A percentile compares a stretch with the other conserved stretches of the same genome.
Conservation (phyloP, 2,888 invertebrate species). For the Mesorhabditis sp. region DNA sequence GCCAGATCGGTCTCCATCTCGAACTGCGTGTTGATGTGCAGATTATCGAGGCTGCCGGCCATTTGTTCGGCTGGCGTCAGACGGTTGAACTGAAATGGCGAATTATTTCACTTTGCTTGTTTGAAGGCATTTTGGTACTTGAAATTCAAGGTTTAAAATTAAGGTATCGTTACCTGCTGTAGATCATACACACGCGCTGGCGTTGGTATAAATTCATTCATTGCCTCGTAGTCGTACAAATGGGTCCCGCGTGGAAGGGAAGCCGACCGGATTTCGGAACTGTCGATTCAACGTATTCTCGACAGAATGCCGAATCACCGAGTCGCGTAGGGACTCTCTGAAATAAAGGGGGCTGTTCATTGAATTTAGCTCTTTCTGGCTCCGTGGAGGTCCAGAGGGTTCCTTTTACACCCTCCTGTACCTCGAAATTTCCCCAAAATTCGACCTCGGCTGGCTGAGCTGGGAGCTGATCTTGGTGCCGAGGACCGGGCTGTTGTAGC, state of each 20-base stretch:
- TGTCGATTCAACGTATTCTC: conserved; percentile 27
- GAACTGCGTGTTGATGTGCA: conserved; percentile 18
- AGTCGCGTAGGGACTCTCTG: conserved; percentile 36
- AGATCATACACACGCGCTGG: background rate
- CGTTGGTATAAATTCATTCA: conserved; percentile 6
- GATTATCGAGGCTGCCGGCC: conserved; percentile 33
- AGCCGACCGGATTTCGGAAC: conserved; percentile 36
- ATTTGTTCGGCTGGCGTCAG: conserved; percentile 19
- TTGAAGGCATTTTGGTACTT: too few relatives aligned
- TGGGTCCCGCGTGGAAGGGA: conserved; percentile 32
- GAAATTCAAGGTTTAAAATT: background rate
- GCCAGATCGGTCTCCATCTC: conserved; percentile 13
- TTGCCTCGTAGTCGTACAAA: conserved; percentile 11
- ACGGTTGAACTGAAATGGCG: background rate
- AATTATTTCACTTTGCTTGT: background rate
- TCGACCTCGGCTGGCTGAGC: conserved; percentile 1
- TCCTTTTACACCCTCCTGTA: too few relatives aligned
- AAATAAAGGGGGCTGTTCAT: background rate
- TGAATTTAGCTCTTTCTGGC: too few relatives aligned
- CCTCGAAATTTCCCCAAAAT: background rate
- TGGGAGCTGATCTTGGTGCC: conserved; percentile 3
- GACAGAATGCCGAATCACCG: conserved; percentile 34
- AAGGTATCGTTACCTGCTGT: conserved; percentile 8
- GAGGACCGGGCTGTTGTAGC: conserved; percentile 3
- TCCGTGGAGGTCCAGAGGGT: too few relatives aligned